Evolutionary conservation across 2,113 vertebrate species (phyloP), one percentile per base, ranked within the genome.

Genomic region (Anarrhichthys ocellatus): DNA sequence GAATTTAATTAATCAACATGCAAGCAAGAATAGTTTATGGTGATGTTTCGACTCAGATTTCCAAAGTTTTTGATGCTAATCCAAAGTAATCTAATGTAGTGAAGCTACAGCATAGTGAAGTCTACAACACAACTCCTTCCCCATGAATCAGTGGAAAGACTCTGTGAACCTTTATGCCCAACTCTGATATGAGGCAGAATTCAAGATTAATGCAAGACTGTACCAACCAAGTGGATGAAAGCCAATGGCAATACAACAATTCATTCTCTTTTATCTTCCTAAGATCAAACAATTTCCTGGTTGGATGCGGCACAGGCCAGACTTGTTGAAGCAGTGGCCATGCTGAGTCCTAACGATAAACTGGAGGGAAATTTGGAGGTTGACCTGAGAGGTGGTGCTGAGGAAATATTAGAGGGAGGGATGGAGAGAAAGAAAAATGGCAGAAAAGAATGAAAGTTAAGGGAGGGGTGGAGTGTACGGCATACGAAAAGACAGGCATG

Each of bases 231-330:
- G 68, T 52, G 24, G 71, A 87, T 61, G 50, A 82, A 86, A 77
- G 64, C 42, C 62, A 71, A 52, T 24, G 27, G 46, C 10, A 76
- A 27, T 56, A 74, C 22, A 81, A 36, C 48, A 73, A 27, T 34
- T 34, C 11, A 70, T 88, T 77, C 73, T 74, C 38, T 90, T 86
- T 83, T 74, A 90, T 88, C 79, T 66, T 27, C 24, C 22, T 11
- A 42, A 79, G 62, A 78, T 88, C 76, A 83, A 87, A 88, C 38
- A 58, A 64, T 82, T 70, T 70, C 56, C 56, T 72, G 62, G 56
- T 36, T 62, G 34, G 72, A 46, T 62, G 1, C 29, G 22, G 24
- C 44, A 5, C 42, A 71, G 70, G 48, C 18, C 42, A 32, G 76
- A 66, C 32, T 52, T 67, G n/a, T 36, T 56, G n/a, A 48, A 66